Evolutionary conservation across 1,140 invertebrate species (phyloP).

Genomic region (Heterodera schachtii): DNA sequence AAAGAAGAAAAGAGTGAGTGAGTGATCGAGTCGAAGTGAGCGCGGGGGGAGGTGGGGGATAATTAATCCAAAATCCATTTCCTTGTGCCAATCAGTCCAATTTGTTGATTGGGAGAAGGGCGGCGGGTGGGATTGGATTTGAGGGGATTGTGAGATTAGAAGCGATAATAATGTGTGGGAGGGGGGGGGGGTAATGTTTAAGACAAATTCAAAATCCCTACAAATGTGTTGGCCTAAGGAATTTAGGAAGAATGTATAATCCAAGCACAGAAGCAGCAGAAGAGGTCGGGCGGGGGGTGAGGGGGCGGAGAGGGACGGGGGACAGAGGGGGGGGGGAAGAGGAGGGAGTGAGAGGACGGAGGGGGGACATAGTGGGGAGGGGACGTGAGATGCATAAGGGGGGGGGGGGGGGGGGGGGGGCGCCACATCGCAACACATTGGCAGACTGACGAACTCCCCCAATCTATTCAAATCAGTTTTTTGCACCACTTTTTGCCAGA

Average conservation of each 20-base stretch:
- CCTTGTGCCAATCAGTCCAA: background rate
- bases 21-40: too few relatives aligned
- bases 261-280: background rate
- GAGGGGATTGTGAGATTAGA: background rate
- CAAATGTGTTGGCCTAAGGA: background rate
- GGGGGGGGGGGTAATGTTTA: background rate
- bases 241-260: background rate
- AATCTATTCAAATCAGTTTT: constrained; percentile 20
- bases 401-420: too few relatives aligned
- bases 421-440: constrained; percentile 8
- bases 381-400: background rate
- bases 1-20: background rate
- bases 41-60: too few relatives aligned
- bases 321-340: background rate
- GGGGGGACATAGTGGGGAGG: too few relatives aligned
- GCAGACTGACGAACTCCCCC: background rate
- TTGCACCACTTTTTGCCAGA: constrained; percentile 5
- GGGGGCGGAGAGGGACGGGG: too few relatives aligned
- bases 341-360: background rate
- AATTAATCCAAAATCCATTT: background rate
- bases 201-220: background rate
- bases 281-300: background rate
- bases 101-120: background rate
- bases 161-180: background rate
- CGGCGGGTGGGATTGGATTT: background rate